Base-by-base conservation (phyloP, 2,797 vertebrate species). In the Allobates femoralis region DNA sequence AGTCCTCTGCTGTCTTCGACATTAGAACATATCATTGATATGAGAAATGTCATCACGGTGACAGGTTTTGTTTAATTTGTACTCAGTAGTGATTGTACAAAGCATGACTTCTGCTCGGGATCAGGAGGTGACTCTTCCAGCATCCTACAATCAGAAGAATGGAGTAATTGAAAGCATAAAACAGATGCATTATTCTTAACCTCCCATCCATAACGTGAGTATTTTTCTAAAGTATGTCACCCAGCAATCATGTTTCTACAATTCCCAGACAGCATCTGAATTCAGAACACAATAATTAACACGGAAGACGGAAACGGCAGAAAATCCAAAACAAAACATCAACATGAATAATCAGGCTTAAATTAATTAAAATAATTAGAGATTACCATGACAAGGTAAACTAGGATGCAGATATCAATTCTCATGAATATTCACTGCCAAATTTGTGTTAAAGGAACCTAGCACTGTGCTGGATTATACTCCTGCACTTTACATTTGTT, bases 241-340 rank as follows among this genome's bases (percentile, higher is more conserved):
- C 30, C 28, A 28, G 75, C 60, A 85, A 79, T 67, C 62, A 79
- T 77, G 46, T 66, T 64, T n/a, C 64, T 58, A 69, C 62, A 78
- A 77, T 58, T 85, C 75, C 32, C 64, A 46, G 21, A 71, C 67
- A 74, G 32, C 50, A 67, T 71, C n/a, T 32, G 56, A 73, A 86
- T 86, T 86, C 84, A 64, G 80, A 86, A 81, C 23, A 56, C 66
- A 86, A 56, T 86, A 86, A 86, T 86, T 86, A 86, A 64, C 76
- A 46, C 26, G 28, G 84, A 67, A 80, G 46, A 84, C 62, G n/a
- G 37, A 66, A 60, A 76, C 55, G 62, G 46, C 77, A 11, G 16
- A 26, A 10, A 74, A 79, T 58, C 73, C 75, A 71, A 85, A 79
- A 79, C 84, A 85, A 85, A 85, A 85, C 83, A 85, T 85, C 76